Evolutionary conservation across 2,113 vertebrate genomes (phyloP), one percentile per base, ranked within the genome.

Genomic region (Aegotheles bennettii): DNA sequence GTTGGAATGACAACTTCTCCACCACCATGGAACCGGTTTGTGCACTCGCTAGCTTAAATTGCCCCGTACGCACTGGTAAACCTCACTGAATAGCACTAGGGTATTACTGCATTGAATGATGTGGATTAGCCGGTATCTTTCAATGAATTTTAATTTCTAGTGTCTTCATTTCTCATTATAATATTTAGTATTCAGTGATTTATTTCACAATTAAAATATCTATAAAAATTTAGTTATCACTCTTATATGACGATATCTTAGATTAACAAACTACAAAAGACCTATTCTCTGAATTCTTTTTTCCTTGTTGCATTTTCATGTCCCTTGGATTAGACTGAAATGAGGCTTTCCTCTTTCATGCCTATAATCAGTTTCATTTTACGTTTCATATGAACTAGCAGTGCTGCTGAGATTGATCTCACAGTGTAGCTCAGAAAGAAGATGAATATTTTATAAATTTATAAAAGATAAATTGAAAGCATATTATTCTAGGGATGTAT

Each of bases 391-490:
- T 86, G 88, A 94, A 87, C 90, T 93, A 96, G 71, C 64, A 53
- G 76, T 71, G 36, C 73, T 69, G 54, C 93, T 71, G 86, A 87
- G 80, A 93, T 81, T 92, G 88, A 94, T 96, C 85, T 96, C 79
- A 42, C 71, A 78, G 61, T 5, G 0, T 95, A 71, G 80, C 83
- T 90, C 48, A 64, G 88, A 92, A 90, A 85, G 69, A 42, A 88
- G 83, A 94, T 95, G 48, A 92, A 89, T 90, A 90, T 97, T 95
- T 96, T 93, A 94, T 93, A 85, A 92, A 94, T 25, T 65, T 91
- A 59, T 26, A 80, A 82, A 93, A 84, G 84, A 94, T 84, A 81
- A 91, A 95, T 84, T 68, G 92, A 95, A 96, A 90, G 68, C 82
- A 31, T 94, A 87, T 94, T 93, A 92, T 96, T 95, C 83, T 90